A percentile compares a stretch with the other conserved stretches of the same genome.
Evolutionary conservation across 2,797 vertebrate genomes (phyloP).

Genomic region (Phrynocephalus vlangalii): DNA sequence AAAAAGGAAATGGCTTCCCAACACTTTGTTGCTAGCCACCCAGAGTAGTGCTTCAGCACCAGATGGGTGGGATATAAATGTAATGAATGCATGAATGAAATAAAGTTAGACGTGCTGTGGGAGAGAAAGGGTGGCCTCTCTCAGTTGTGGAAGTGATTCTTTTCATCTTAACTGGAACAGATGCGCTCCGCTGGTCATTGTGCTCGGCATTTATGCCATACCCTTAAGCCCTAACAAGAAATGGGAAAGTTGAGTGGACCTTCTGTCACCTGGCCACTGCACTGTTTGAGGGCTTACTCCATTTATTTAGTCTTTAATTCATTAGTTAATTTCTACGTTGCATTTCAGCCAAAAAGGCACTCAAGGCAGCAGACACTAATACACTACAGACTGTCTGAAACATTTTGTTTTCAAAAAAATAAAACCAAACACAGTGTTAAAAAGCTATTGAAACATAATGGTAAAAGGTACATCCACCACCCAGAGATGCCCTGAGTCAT

Average conservation of each 20-base stretch:
- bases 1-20: conserved; percentile 6
- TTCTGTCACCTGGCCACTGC: neutral
- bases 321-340: no score
- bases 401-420: neutral
- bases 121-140: no score
- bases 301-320: no score
- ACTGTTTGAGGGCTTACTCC: neutral
- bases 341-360: neutral
- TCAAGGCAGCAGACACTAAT: neutral
- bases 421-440: neutral
- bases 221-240: neutral
- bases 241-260: neutral
- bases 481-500: neutral
- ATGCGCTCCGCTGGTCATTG: neutral
- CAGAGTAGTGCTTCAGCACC: no score
- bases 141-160: neutral
- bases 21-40: no score
- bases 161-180: neutral
- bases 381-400: neutral
- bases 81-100: no score
- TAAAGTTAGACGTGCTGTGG: neutral
- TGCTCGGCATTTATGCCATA: neutral
- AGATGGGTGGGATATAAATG: no score
- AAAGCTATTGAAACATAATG: neutral
- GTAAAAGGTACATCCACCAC: neutral